Evolutionary conservation across 2,888 invertebrate genomes (phyloP), one percentile per base, ranked within the genome.

Genomic region (Ecdyonurus torrentis): DNA sequence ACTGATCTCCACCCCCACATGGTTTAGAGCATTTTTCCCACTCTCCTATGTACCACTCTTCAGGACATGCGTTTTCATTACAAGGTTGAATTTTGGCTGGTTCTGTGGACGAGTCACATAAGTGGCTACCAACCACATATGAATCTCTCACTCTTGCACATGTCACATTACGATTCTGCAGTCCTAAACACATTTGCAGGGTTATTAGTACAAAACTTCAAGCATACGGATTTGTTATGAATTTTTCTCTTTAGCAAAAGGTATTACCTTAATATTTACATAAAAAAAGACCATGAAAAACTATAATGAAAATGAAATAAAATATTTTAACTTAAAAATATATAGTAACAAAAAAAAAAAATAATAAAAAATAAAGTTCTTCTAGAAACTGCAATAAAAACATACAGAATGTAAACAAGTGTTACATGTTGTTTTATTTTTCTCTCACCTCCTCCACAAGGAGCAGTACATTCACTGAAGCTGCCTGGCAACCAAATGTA

Each of bases 11-110:
- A 62, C 84, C 86, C 25, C 82, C 78, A 72, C 95, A 96, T 1
- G 84, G 82, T 66, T 84, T 84, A 55, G 87, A 87, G 74, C 96
- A 96, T 52, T 83, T 79, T 1, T 84, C 81, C 95, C 96, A 96
- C 53, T 81, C 78, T 2, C 85, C 83, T 60, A 81, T 80, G 24
- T 83, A 80, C 95, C 95, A 96, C 71, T 81, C 80, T 0, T 93
- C 83, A 2, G 86, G 83, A 73, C 96, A 94, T 0, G 89, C 81
- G 15, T 85, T 81, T 2, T 80, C 79, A 68, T 84, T 87, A 72
- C 95, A 96, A 2, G 80, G 77, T 71, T 87, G 83, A 63, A 81
- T 83, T 55, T 80, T 79, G 1, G 78, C 76, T 0, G 95, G 96
- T 74, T 85, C 86, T 60, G 83, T 77, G 37, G 80, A 82, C 0